Conservation (phyloP, 2,888 invertebrate species). For the Cosmorhoe ocellata region DNA sequence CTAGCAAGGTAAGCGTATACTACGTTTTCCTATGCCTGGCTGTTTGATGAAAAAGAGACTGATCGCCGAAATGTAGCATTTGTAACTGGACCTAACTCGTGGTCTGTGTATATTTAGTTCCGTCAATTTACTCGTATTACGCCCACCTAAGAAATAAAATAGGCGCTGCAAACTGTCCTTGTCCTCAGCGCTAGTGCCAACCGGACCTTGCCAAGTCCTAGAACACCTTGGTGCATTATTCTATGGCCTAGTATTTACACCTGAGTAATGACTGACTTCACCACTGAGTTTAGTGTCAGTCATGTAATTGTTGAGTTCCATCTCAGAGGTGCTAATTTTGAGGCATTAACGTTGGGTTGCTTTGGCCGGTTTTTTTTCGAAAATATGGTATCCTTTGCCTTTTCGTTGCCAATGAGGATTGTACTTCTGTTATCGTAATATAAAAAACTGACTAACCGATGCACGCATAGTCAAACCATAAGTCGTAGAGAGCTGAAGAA, state of each 20-base stretch:
- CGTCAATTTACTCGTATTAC: background rate
- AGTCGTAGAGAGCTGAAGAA: too few species aligned
- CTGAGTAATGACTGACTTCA: conserved; percentile 25
- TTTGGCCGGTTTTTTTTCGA: too few species aligned
- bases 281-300: conserved; percentile 17
- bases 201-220: conserved; percentile 44
- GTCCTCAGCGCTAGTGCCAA: conserved; percentile 47
- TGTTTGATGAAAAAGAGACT: too few species aligned
- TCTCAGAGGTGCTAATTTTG: background rate
- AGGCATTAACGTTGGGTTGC: background rate
- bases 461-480: too few species aligned
- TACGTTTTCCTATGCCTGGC: too few species aligned
- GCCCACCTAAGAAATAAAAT: conserved; percentile 19
- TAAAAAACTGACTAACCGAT: too few species aligned
- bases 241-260: conserved; percentile 24
- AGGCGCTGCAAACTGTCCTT: conserved; percentile 47
- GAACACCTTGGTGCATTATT: conserved; percentile 14
- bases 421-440: too few species aligned
- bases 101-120: too few species aligned
- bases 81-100: too few species aligned
- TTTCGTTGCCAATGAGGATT: too few species aligned
- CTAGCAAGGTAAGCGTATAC: background rate
- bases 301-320: conserved; percentile 9
- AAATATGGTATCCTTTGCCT: too few species aligned
- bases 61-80: too few species aligned